Evolutionary conservation across 2,888 invertebrate species (phyloP), one percentile per base, ranked within the genome.

Genomic region (Erebia epiphron): DNA sequence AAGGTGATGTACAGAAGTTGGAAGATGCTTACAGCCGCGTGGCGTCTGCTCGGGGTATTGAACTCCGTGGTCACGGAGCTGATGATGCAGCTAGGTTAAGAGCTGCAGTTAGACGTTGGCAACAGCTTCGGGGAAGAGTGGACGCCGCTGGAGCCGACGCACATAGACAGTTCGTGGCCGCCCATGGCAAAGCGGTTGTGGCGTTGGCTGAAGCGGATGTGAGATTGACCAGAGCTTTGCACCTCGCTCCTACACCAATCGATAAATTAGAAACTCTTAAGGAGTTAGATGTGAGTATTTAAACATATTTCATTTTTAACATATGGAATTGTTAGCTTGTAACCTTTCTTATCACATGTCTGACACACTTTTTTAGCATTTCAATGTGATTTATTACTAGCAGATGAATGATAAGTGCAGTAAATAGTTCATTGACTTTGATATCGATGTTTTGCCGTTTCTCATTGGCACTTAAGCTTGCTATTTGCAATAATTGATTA

Each of bases 191-290:
- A 46, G 96, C 96, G 0, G 94, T 97, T 0, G 94, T 96, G 13
- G 95, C 95, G 2, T 85, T 97, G 26, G 96, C 96, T 0, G 95
- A 95, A 77, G 94, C 97, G 0, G 97, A 97, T 78, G 96, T 96
- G 0, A 92, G 95, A 52, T 87, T 98, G 16, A 96, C 96, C 0
- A 94, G 96, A 70, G 86, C 96, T 3, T 94, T 96, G 78, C 95
- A 95, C 77, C 89, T 96, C 1, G 90, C 94, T 0, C 92, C 92
- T 75, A 86, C 76, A 79, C 94, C 80, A 75, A 89, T 78, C 76
- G 94, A 86, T 81, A 92, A 83, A 78, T 89, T 62, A 72, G 94
- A 79, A 77, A 93, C 80, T 75, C 87, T 86, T 46, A 86, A 86
- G 56, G 93, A 94, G 77, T 81, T 96, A 18, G 90, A 93, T 72